phyloP scores from a whole-genome alignment of 2,888 invertebrate genomes.

The Pristionchus entomophagus region DNA sequence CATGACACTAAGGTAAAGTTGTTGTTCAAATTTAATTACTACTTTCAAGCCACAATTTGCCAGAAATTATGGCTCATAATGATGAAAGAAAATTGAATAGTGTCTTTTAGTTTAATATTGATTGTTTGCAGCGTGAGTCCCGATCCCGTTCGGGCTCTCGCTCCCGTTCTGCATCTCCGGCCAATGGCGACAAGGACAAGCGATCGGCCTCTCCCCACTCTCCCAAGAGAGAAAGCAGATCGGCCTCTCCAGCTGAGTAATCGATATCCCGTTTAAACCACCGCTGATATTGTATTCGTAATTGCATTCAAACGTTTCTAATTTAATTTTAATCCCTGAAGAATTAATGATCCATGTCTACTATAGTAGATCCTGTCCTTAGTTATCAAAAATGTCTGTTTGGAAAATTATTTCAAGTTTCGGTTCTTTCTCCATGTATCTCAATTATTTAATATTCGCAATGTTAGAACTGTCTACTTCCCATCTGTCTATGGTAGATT shows the following conservation, averaged over 20 bases:
- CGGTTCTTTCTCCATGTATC: slow-evolving; percentile 1
- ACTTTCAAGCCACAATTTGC: too few relatives aligned
- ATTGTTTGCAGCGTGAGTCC: slow-evolving; percentile 38
- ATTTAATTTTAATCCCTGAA: not conserved
- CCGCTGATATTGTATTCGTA: not conserved
- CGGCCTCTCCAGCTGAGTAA: slow-evolving; percentile 21
- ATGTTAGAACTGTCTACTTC: slow-evolving; percentile 9
- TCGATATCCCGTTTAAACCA: not conserved
- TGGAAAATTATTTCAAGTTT: slow-evolving; percentile 14
- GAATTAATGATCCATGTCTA: too few relatives aligned
- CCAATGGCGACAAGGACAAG: slow-evolving; percentile 27
- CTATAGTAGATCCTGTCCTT: slow-evolving; percentile 8
- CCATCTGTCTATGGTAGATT: slow-evolving; percentile 4
- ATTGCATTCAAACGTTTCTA: slow-evolving; percentile 27
- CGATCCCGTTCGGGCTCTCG: slow-evolving; percentile 33
- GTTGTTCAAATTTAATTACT: not conserved
- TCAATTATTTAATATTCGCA: not conserved
- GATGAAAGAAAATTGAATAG: too few relatives aligned
- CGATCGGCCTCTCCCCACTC: not conserved
- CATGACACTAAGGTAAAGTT: not conserved
- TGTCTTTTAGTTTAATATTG: too few relatives aligned
- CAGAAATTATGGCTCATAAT: too few relatives aligned
- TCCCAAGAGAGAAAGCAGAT: slow-evolving; percentile 36
- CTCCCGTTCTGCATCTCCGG: slow-evolving; percentile 33
- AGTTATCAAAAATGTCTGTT: slow-evolving; percentile 1